Evolutionary conservation across 2,888 invertebrate genomes (phyloP), one percentile per base, ranked within the genome.

Genomic region (Lithophane socia): DNA sequence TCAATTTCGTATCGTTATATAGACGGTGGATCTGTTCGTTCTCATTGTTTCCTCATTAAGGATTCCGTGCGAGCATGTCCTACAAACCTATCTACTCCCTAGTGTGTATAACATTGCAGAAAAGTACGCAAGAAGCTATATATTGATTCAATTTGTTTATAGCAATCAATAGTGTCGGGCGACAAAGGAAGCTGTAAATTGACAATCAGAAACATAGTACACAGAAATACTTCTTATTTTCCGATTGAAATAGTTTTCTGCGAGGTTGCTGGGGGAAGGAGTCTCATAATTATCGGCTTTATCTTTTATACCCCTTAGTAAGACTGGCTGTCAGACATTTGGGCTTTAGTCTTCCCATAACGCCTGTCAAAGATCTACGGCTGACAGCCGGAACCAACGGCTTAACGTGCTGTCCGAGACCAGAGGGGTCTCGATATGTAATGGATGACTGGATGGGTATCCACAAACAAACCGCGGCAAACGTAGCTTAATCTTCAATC

Each of bases 21-120:
- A 29, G 9, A 10, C 3, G 16, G 66, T 80, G 66, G 74, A 73
- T 80, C 42, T 61, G 18, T 49, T 9, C 49, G 61, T 75, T 37
- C 21, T 16, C 56, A 63, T 81, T 81, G 56, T 79, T 63, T 44
- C 29, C 49, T 81, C 81, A 81, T 79, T 63, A 78, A 37, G 66
- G 29, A 81, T 63, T 79, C 79, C 12, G 75, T 29, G n/a, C 61
- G 49, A 44, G 29, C 66, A 44, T 56, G 54, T 56, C 54, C 54
- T 13, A 60, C 75, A 21, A n/a, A 37, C 49, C 16, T 70, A 37
- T 29, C 16, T 70, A 12, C 24, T 47, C 9, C 79, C 37, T 44
- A 58, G 56, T 81, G 66, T 67, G 56, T 75, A 74, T 81, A 74
- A 44, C 75, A 56, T 37, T 8, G 9, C n/a, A 44, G 56, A 67